A percentile compares a stretch with the other conserved stretches of the same genome.
Conservation (phyloP, 2,113 vertebrate genomes). For the Picathartes gymnocephalus region DNA sequence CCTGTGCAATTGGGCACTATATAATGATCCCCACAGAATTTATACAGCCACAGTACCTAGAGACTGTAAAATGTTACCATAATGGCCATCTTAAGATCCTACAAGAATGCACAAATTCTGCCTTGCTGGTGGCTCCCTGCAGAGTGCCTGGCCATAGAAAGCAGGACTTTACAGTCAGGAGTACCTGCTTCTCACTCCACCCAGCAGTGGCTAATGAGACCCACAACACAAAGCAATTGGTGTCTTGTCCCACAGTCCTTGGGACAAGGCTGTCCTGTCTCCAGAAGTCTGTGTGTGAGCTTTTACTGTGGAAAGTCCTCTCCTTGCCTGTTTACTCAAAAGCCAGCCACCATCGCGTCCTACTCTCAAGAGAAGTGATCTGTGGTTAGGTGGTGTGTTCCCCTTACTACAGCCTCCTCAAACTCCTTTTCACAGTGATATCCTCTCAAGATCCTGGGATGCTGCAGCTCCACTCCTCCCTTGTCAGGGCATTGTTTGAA, state of each 20-base stretch:
- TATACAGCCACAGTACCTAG: background rate
- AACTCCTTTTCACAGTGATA: background rate
- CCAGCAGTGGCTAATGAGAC: background rate
- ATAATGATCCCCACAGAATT: background rate
- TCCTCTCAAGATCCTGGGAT: background rate
- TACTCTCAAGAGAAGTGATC: background rate
- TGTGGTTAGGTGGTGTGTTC: background rate
- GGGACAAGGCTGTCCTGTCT: background rate
- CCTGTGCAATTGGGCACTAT: background rate
- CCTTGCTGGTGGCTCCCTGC: background rate
- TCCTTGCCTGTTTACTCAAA: background rate
- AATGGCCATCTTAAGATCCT: background rate
- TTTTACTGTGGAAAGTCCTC: background rate
- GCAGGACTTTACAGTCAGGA: background rate
- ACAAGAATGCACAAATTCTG: background rate
- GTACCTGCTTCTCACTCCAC: background rate
- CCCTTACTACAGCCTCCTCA: background rate
- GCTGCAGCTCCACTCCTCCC: background rate
- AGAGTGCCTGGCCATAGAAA: background rate
- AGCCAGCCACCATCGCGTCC: background rate
- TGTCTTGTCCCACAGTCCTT: background rate
- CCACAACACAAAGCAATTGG: background rate
- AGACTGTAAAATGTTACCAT: rapidly evolving
- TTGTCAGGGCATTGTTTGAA: background rate
- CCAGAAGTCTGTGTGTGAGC: background rate